A percentile compares a stretch with the other conserved stretches of the same genome.
These are phyloP conservation scores for Hesperia comma DNA, from an alignment of 2,888 invertebrate genomes.

Conservation along the genomic window DNA sequence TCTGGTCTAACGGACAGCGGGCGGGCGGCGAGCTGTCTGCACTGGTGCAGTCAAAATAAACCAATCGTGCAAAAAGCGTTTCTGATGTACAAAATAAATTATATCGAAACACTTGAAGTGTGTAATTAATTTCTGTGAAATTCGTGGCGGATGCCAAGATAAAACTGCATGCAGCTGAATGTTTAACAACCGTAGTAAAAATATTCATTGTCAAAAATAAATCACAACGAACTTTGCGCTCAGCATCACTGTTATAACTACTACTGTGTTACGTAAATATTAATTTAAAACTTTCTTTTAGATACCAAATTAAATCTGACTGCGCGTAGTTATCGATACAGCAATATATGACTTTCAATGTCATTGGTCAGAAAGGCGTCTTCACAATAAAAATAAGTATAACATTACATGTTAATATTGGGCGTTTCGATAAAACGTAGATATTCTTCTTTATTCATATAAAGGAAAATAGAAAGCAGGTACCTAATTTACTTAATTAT, in stretches of 20 bases:
- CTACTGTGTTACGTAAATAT: background rate
- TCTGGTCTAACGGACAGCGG: background rate
- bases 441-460: too few species aligned
- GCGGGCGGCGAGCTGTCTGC: slow-evolving; percentile 47
- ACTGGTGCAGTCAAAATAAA: slow-evolving; percentile 34
- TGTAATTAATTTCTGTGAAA: slow-evolving; percentile 20
- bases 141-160: background rate
- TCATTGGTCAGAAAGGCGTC: too few species aligned
- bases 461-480: too few species aligned
- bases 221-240: background rate
- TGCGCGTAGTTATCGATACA: background rate
- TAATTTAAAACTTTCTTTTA: background rate
- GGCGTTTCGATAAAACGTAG: too few species aligned
- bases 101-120: background rate
- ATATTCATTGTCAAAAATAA: background rate
- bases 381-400: too few species aligned
- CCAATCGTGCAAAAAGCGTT: background rate
- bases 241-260: background rate
- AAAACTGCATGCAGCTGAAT: background rate
- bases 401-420: too few species aligned
- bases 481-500: too few species aligned
- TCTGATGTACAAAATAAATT: slow-evolving; percentile 11
- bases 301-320: slow-evolving; percentile 8
- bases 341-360: too few species aligned
- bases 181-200: background rate